phyloP scores from a whole-genome alignment of 2,888 invertebrate genomes.

The Drosophila histrio region DNA sequence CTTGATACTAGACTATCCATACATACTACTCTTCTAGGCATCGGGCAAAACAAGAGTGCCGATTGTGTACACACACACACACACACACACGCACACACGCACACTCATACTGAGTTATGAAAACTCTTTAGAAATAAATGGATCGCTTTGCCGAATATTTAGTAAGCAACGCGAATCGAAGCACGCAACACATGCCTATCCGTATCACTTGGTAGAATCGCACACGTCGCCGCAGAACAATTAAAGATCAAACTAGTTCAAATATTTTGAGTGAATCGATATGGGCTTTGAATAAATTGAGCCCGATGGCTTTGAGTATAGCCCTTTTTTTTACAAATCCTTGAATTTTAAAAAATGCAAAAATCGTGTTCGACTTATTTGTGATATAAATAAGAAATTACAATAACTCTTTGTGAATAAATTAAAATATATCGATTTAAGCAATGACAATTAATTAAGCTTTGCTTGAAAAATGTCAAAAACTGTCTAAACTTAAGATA shows the following conservation, averaged over 20 bases:
- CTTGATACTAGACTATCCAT: conserved; percentile 28
- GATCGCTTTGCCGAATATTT: conserved; percentile 68
- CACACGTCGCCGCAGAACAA: conserved; percentile 14
- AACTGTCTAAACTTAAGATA: background rate
- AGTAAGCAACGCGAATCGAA: conserved; percentile 63
- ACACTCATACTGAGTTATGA: conserved; percentile 35
- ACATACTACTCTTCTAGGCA: conserved; percentile 20
- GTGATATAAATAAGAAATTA: background rate
- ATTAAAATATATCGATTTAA: background rate
- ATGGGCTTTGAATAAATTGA: conserved; percentile 22
- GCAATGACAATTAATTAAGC: background rate
- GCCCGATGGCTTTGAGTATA: background rate
- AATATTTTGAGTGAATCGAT: background rate
- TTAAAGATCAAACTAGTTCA: conserved; percentile 31
- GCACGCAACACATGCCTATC: conserved; percentile 60
- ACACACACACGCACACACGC: conserved; percentile 4
- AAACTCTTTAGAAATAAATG: conserved; percentile 69
- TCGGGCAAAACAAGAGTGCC: conserved; percentile 37
- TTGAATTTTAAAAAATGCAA: conserved; percentile 20
- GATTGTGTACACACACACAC: conserved; percentile 33
- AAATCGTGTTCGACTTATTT: conserved; percentile 12
- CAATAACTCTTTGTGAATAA: background rate
- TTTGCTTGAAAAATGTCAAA: background rate
- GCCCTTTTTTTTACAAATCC: background rate
- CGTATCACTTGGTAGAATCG: conserved; percentile 28